These are phyloP conservation scores for Burhinus bistriatus DNA, from an alignment of 2,113 vertebrate species.

Conservation along the genomic window DNA sequence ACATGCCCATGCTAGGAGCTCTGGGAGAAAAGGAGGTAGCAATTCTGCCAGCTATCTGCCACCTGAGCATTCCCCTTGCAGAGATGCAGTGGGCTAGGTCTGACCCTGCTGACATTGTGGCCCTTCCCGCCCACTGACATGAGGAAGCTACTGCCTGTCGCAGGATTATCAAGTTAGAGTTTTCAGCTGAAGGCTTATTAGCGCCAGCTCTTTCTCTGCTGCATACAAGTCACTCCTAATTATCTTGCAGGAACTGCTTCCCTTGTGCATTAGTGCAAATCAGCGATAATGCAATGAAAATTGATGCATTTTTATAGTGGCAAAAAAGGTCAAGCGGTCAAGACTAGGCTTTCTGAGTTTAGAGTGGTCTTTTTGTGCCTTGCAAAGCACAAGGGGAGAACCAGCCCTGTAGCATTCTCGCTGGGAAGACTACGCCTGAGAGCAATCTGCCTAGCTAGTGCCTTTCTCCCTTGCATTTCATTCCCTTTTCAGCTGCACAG, in stretches of 20 bases:
- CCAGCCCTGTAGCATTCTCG: background rate
- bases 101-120: background rate
- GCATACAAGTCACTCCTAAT: background rate
- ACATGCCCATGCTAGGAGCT: background rate
- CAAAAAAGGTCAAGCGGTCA: background rate
- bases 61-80: background rate
- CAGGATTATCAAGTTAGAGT: background rate
- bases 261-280: background rate
- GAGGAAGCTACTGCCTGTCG: background rate
- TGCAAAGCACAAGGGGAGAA: background rate
- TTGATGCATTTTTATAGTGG: background rate
- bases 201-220: background rate
- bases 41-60: background rate
- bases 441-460: background rate
- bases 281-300: background rate
- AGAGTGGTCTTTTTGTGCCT: background rate
- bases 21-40: background rate
- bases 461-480: background rate
- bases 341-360: background rate
- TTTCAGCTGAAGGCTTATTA: background rate
- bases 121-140: background rate
- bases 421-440: background rate
- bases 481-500: constrained; percentile 42
- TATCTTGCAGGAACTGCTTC: background rate
- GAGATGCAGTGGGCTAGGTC: background rate